Evolutionary conservation across 2,113 vertebrate genomes (phyloP).

Genomic region (Psettodes erumei): DNA sequence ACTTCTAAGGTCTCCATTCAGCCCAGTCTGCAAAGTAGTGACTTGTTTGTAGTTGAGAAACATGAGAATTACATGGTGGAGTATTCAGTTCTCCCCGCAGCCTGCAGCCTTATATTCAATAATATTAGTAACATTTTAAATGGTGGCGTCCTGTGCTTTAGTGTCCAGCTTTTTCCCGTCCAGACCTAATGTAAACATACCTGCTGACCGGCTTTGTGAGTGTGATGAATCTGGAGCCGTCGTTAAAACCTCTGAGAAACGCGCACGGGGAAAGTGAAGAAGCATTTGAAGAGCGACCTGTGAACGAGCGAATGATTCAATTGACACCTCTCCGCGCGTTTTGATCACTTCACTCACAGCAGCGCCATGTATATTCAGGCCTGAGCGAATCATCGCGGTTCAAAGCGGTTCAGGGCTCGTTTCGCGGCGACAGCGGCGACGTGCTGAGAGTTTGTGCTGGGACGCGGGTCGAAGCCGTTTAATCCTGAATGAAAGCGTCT

Average conservation of each 20-base stretch:
- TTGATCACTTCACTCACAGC: slow-evolving; percentile 77
- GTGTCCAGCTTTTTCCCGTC: slow-evolving; percentile 18
- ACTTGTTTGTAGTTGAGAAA: neutral
- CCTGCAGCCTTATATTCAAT: neutral
- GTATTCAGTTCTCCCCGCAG: neutral
- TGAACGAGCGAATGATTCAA: slow-evolving; percentile 77
- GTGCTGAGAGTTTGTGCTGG: slow-evolving; percentile 69
- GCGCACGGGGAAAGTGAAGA: slow-evolving; percentile 20
- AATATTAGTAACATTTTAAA: neutral
- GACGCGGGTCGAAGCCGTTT: slow-evolving; percentile 27
- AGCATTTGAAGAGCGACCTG: too few species aligned
- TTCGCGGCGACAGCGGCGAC: slow-evolving; percentile 17
- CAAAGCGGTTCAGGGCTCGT: slow-evolving; percentile 61
- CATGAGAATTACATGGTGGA: neutral
- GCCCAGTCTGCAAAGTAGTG: too few species aligned
- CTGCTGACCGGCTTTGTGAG: slow-evolving; percentile 33
- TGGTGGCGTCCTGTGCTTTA: neutral
- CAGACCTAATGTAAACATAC: slow-evolving; percentile 60
- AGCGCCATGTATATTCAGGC: slow-evolving; percentile 72
- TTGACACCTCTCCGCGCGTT: slow-evolving; percentile 74
- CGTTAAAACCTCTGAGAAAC: slow-evolving; percentile 7
- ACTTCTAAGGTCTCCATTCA: too few species aligned
- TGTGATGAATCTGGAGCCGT: slow-evolving; percentile 37
- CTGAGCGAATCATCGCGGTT: slow-evolving; percentile 78
- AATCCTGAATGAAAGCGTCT: slow-evolving; percentile 60